Evolutionary conservation across 1,140 invertebrate genomes (phyloP), one percentile per base, ranked within the genome.

Genomic region (Mactra quadrangularis): DNA sequence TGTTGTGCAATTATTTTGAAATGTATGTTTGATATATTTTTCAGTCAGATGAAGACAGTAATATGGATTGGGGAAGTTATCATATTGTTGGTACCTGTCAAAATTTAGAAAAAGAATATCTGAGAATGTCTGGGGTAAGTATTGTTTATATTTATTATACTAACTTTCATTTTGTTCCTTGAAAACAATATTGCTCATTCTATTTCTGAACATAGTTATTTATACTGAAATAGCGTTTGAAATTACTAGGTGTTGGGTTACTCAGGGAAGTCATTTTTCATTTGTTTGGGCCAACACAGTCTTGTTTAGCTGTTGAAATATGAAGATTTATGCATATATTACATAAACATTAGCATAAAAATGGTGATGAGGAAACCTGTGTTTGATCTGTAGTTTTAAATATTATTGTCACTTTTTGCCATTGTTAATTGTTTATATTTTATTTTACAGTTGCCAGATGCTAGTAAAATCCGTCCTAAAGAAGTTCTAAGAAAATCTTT

Each of bases 41-140:
- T 6, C 75, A 91, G 90, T 88, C 84, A 75, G 85, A 84, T 52
- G 84, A 89, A 75, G 90, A 90, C 62, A 88, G 88, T 19, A 90
- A 90, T n/a, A 83, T 89, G 52, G 90, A 90, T 60, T 89, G 91
- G 53, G 66, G 83, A 35, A 87, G 86, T 68, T 89, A 88, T 91
- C 96, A 98, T 93, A 97, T 99, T 91, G 96, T 99, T 76, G 98
- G 98, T 35, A 97, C 97, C 1, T 98, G 97, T 93, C 95, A 94
- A 91, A 96, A 98, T 92, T 93, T 99, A 85, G 98, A 99, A 92
- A 99, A 99, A 92, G 96, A 96, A 55, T 99, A 99, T 93, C 94
- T 99, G 57, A 95, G 98, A 88, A 95, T 99, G 6, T 99, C 98
- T 38, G 96, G 95, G 60, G 96, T 96, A 93, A 94, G 93, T 94